A percentile compares a stretch with the other conserved stretches of the same genome.
These are phyloP conservation scores for Serinus canaria DNA, from an alignment of 2,113 vertebrate genomes.

Conservation along the genomic window DNA sequence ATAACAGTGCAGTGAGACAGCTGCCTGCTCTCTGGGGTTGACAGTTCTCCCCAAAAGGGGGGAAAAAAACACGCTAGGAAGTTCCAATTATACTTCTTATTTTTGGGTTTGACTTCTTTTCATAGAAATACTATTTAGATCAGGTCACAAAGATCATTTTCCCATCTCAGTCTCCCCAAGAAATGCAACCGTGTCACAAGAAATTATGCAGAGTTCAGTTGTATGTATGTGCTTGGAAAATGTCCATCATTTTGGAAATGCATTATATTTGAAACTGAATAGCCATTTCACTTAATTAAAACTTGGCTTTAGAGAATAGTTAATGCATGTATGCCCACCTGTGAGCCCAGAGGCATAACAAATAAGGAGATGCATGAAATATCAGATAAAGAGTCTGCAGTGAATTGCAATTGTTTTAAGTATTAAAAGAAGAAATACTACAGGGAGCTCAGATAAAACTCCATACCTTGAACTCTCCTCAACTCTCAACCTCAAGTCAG, in stretches of 20 bases:
- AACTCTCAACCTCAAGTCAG: neutral
- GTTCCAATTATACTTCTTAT: neutral
- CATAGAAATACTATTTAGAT: neutral
- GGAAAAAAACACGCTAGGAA: neutral
- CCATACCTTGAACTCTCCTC: constrained; percentile 20
- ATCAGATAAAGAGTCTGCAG: constrained; percentile 1
- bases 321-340: constrained; percentile 43
- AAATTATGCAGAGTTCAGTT: neutral
- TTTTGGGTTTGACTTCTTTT: neutral
- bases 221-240: neutral
- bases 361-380: constrained; percentile 52
- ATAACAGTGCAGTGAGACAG: neutral
- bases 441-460: neutral
- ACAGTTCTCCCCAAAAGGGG: neutral
- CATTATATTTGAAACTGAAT: constrained; percentile 6
- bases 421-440: constrained; percentile 27
- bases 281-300: constrained; percentile 11
- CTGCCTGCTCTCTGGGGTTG: neutral
- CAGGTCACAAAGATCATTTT: neutral
- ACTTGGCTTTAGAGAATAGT: neutral
- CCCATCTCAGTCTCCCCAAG: neutral
- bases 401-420: constrained; percentile 43
- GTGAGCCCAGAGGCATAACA: neutral
- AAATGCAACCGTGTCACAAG: neutral
- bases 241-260: neutral